These are phyloP conservation scores for Typhlomys cinereus DNA, from an alignment of 2,113 vertebrate species.

Conservation along the genomic window DNA sequence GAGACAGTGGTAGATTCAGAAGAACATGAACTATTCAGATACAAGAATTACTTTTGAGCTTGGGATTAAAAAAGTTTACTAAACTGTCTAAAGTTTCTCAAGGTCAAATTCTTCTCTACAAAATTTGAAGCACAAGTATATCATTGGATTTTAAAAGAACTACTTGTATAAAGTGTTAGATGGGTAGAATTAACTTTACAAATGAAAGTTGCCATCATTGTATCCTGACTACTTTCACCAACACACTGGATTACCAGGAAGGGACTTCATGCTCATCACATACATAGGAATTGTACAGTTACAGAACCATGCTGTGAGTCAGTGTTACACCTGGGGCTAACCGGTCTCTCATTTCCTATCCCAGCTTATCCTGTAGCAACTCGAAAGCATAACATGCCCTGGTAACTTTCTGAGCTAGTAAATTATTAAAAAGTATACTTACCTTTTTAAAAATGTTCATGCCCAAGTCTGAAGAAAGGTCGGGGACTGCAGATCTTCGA, in stretches of 20 bases:
- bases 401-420: background rate
- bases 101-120: background rate
- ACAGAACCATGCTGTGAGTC: background rate
- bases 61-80: background rate
- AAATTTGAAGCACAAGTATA: background rate
- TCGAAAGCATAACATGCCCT: background rate
- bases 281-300: background rate
- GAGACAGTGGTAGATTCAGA: background rate
- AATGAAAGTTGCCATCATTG: background rate
- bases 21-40: background rate
- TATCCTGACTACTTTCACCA: background rate
- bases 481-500: slow-evolving; percentile 95
- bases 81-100: background rate
- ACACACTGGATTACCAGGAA: background rate
- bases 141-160: background rate
- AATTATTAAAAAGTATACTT: slow-evolving; percentile 37
- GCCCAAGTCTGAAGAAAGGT: slow-evolving; percentile 96
- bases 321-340: background rate
- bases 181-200: background rate
- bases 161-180: background rate
- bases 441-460: slow-evolving; percentile 99
- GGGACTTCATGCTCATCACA: background rate
- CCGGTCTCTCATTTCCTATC: background rate
- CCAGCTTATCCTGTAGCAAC: background rate
- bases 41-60: background rate